Percentiles rank a stretch among this genome's conserved stretches.
These are phyloP conservation scores for Percina caprodes DNA, from an alignment of 2,113 vertebrate genomes.

Conservation along the genomic window DNA sequence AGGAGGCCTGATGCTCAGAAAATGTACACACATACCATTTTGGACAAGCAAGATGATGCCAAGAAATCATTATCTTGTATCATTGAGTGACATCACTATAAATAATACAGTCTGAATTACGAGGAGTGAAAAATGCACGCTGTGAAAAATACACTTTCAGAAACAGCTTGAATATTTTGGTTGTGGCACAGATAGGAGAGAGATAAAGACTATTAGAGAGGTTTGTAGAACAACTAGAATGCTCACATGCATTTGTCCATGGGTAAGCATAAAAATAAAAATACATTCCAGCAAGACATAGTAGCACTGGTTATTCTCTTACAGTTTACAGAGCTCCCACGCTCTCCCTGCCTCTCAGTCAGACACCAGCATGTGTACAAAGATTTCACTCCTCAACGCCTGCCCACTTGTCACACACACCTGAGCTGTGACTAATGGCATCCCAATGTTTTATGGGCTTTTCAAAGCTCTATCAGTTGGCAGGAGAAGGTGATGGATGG, in stretches of 20 bases:
- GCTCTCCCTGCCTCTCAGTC: background rate
- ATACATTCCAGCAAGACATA: background rate
- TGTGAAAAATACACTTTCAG: background rate
- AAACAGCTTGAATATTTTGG: background rate
- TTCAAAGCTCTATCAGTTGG: slow-evolving; percentile 27
- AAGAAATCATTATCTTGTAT: background rate
- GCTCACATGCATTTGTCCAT: background rate
- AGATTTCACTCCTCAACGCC: background rate
- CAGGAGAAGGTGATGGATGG: slow-evolving; percentile 48
- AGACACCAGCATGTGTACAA: background rate
- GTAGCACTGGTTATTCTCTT: background rate
- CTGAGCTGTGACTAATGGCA: slow-evolving; percentile 45
- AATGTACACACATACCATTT: background rate
- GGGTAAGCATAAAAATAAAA: background rate
- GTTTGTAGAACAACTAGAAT: no score
- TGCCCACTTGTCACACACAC: slow-evolving; percentile 44
- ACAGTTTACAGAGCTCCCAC: slow-evolving; percentile 6
- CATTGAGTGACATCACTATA: background rate
- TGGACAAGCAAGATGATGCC: background rate
- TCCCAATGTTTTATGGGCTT: slow-evolving; percentile 16
- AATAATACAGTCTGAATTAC: background rate
- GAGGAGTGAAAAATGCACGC: background rate
- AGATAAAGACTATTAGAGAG: no score
- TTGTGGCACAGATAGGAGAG: no score
- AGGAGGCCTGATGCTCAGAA: background rate